Conservation (phyloP, 1,140 invertebrate species). For the Trichonephila clavata region DNA sequence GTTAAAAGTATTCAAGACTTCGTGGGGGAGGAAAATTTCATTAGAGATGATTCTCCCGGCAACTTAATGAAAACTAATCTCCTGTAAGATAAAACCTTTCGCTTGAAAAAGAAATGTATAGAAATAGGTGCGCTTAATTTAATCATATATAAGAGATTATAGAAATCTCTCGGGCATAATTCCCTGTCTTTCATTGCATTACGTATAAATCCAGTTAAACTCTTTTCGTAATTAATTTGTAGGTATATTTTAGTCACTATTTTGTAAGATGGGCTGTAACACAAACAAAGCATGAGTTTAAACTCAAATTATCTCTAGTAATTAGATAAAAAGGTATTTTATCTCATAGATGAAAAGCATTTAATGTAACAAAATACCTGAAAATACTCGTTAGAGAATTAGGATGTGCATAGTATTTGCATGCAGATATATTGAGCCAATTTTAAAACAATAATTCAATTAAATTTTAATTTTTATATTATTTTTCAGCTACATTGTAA, state of each 20-base stretch:
- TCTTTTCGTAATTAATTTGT: too few relatives aligned
- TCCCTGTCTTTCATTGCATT: not conserved
- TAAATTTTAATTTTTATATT: too few relatives aligned
- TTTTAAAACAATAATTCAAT: too few relatives aligned
- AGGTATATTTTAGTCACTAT: too few relatives aligned
- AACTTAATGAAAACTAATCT: conserved; percentile 8
- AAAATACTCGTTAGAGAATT: too few relatives aligned
- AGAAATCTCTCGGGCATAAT: not conserved
- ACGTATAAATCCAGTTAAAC: not conserved
- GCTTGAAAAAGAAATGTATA: not conserved
- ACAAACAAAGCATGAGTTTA: not conserved
- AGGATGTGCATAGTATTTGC: too few relatives aligned
- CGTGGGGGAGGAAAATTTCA: not conserved
- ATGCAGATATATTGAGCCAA: too few relatives aligned
- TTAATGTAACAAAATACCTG: too few relatives aligned
- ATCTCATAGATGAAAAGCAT: too few relatives aligned
- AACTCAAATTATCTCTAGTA: not conserved
- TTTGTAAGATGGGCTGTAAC: too few relatives aligned
- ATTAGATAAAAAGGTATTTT: not conserved
- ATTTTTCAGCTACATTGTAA: too few relatives aligned
- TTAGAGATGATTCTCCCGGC: not conserved
- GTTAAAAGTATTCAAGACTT: not conserved
- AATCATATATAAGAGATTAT: not conserved
- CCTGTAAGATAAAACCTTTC: not conserved
- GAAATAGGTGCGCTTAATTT: not conserved